These are phyloP conservation scores for Acleris literana DNA, from an alignment of 2,888 invertebrate genomes.

Conservation along the genomic window DNA sequence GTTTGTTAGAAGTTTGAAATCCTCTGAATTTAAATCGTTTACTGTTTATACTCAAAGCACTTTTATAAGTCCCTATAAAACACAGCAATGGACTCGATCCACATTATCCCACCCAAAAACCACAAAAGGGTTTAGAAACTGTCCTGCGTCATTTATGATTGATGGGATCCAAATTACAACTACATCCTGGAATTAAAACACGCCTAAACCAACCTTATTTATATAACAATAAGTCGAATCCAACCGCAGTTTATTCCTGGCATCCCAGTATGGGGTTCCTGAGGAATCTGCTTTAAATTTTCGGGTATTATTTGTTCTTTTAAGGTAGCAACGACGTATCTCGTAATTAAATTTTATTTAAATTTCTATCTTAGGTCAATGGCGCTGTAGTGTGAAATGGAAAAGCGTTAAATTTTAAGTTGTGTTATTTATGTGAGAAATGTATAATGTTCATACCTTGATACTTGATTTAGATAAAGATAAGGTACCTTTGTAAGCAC, in stretches of 20 bases:
- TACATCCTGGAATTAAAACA: constrained; percentile 32
- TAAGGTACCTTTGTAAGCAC: constrained; percentile 29
- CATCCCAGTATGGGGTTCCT: constrained; percentile 39
- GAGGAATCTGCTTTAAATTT: constrained; percentile 32
- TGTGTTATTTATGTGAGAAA: no score
- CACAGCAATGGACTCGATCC: constrained; percentile 13
- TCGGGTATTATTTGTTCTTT: constrained; percentile 20
- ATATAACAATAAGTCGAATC: constrained; percentile 22
- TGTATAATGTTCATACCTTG: constrained; percentile 13
- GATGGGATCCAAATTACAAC: constrained; percentile 43
- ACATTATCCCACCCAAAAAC: constrained; percentile 39
- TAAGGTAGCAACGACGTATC: constrained; percentile 6
- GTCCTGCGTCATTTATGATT: constrained; percentile 58
- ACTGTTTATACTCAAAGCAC: no score
- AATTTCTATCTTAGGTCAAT: no score
- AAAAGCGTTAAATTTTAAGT: no score
- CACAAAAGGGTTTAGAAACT: constrained; percentile 42
- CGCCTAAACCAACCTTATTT: constrained; percentile 28
- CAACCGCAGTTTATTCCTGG: constrained; percentile 15
- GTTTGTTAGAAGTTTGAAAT: no score
- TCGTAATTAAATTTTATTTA: constrained; percentile 6
- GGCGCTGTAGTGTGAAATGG: no score
- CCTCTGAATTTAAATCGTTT: no score
- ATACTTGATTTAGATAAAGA: constrained; percentile 25
- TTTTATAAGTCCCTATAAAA: neutral